Evolutionary conservation across 2,797 vertebrate genomes (phyloP), one percentile per base, ranked within the genome.

Genomic region (Lophotriccus pileatus): DNA sequence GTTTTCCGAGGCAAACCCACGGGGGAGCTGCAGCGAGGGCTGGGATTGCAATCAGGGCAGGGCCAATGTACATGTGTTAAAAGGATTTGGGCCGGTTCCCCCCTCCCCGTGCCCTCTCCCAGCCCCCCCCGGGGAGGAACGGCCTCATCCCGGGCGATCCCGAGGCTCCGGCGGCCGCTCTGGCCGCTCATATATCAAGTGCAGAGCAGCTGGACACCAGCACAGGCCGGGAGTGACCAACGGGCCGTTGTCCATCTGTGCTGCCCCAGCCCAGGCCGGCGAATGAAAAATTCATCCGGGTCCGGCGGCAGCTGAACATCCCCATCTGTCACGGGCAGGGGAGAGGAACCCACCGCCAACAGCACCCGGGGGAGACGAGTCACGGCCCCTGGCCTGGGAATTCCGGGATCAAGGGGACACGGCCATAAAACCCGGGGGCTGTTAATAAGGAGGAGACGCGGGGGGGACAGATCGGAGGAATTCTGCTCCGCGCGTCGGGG

Each of bases 141-240:
- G 8, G 18, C 67, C 79, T 34, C 95, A 24, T 72, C 41, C 39
- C 69, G 3, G 28, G 21, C 1, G 3, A 77, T 82, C 63, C 3
- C 1, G 7, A 15, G 83, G 85, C 98, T 98, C 98, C 98, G 6
- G 46, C 97, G 95, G 97, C 98, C 98, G 94, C 98, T 98, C 96
- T 34, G 83, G 83, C 88, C 89, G 58, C 96, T 96, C 98, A 98
- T 99, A 98, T 98, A 99, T 99, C 99, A 99, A 98, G 98, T 82
- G 89, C 95, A 87, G 98, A 99, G 98, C 99, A 99, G 99, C 99
- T 99, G 99, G 99, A 98, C 98, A 97, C 87, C 96, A 93, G 95
- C 90, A 32, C 28, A 32, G 56, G 46, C 74, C 44, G 6, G 72
- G 87, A 93, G 93, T 78, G 88, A 82, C 95, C 97, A 95, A 93